Base-by-base conservation (phyloP, 2,113 vertebrate genomes). In the Clarias magur region DNA sequence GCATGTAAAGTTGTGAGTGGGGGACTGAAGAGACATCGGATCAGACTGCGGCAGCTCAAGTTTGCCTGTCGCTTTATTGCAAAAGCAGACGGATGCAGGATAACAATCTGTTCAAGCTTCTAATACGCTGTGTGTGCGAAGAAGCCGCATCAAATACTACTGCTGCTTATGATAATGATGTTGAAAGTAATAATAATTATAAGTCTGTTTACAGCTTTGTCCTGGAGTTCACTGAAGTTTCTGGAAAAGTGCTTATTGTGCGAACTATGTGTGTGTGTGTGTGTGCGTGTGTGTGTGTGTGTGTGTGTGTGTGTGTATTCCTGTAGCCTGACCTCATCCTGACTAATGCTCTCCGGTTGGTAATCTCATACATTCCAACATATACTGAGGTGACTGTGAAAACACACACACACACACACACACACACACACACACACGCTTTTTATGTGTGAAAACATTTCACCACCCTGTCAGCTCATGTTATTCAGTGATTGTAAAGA, bases 281-380 rank as follows among this genome's bases (percentile, higher is more conserved):
- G 60, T 23, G 60, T 63, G 57, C 17, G 57, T 59, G 57, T 59
- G 57, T 59, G 57, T 59, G 57, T 59, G 57, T 59, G 57, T 59
- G 57, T 59, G 57, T 59, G 57, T 57, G 23, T 59, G 13, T 59
- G 76, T 3, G 54, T 79, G 76, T 57, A 60, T 34, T 80, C 16
- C 78, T 23, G 57, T 17, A 60, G 79, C 79, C 53, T 38, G 19
- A 80, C 56, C 57, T 80, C 57, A 59, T 80, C 30, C 79, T 59
- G 42, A 48, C 42, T 48, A 25, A 80, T 54, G 54, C 27, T 80
- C 76, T 59, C 76, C 4, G 16, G 76, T 59, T 3, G 15, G 17
- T 80, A 80, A 80, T 80, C 54, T 30, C 78, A 80, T 17, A 80
- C 54, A 80, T 80, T 80, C 53, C 56, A 80, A 9, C 54, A 79